phyloP scores from a whole-genome alignment of 1,140 invertebrate genomes.

The Drosophila teissieri region DNA sequence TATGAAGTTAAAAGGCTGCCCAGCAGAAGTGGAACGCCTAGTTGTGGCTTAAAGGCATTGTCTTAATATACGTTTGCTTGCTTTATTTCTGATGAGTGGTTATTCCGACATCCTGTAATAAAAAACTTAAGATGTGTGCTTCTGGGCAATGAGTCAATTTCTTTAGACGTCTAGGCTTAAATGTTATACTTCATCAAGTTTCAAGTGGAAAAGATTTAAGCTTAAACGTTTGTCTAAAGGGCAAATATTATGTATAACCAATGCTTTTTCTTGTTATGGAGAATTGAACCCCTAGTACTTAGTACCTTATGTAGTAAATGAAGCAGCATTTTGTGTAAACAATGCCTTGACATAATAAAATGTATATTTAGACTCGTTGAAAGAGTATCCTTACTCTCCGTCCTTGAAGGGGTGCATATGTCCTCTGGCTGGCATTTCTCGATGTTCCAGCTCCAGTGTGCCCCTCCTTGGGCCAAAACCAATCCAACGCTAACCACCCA shows the following conservation, averaged over 20 bases:
- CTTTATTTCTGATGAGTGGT: not conserved
- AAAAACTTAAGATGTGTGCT: not conserved
- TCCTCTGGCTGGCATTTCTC: slow-evolving; percentile 8
- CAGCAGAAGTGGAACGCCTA: not conserved
- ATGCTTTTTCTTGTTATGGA: not conserved
- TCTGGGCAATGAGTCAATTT: not conserved
- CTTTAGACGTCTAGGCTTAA: not conserved
- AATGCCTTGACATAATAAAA: slow-evolving; percentile 8
- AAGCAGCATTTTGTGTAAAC: not conserved
- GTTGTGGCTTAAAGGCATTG: slow-evolving; percentile 4
- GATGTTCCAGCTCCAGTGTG: slow-evolving; percentile 4
- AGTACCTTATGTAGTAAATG: not conserved
- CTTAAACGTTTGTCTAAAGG: no score
- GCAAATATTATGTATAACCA: no score
- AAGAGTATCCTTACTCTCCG: slow-evolving; percentile 4
- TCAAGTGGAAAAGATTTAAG: no score
- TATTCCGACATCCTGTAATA: not conserved
- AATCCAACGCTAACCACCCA: not conserved
- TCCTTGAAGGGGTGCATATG: slow-evolving; percentile 9
- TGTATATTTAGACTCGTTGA: slow-evolving; percentile 2
- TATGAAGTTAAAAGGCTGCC: slow-evolving; percentile 14
- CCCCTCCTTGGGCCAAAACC: not conserved
- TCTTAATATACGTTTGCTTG: not conserved
- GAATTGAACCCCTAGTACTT: not conserved
- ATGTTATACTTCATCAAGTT: no score